Percentiles rank a stretch among this genome's conserved stretches.
Evolutionary conservation across 2,888 invertebrate species (phyloP).

Genomic region (Spodoptera littoralis): DNA sequence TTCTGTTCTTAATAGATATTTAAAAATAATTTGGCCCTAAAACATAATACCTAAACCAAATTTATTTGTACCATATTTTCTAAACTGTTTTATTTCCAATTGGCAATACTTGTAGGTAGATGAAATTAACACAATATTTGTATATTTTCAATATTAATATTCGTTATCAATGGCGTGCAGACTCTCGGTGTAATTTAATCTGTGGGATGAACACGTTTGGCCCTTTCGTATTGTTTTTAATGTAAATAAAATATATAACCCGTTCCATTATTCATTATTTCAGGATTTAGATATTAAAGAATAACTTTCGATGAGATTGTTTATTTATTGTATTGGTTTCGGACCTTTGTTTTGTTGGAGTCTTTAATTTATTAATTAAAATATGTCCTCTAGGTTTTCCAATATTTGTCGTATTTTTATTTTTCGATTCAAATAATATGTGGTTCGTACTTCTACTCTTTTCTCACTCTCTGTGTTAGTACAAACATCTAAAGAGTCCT

Average conservation of each 20-base stretch:
- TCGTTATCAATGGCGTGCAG: slow-evolving; percentile 75
- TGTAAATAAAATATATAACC: slow-evolving; percentile 56
- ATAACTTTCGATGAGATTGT: slow-evolving; percentile 7
- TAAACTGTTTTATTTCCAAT: slow-evolving; percentile 15
- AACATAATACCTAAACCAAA: no score
- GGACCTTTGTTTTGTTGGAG: no score
- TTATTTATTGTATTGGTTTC: not conserved
- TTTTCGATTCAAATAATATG: no score
- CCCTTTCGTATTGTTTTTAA: slow-evolving; percentile 58
- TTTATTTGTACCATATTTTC: no score
- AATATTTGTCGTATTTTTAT: no score
- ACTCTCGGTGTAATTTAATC: slow-evolving; percentile 68
- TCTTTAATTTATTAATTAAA: no score
- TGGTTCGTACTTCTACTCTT: no score
- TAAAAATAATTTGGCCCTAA: no score
- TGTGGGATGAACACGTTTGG: slow-evolving; percentile 65
- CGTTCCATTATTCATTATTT: slow-evolving; percentile 12
- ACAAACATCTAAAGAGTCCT: no score
- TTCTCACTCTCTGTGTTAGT: no score
- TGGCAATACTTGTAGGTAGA: slow-evolving; percentile 15
- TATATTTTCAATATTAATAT: slow-evolving; percentile 69
- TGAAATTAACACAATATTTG: slow-evolving; percentile 65
- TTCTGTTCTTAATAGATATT: no score
- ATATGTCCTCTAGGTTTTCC: no score
- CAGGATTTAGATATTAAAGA: slow-evolving; percentile 27